Evolutionary conservation across 92 coral and sea anemone genomes (phyloP).

Genomic region (Parazoanthus darwini): DNA sequence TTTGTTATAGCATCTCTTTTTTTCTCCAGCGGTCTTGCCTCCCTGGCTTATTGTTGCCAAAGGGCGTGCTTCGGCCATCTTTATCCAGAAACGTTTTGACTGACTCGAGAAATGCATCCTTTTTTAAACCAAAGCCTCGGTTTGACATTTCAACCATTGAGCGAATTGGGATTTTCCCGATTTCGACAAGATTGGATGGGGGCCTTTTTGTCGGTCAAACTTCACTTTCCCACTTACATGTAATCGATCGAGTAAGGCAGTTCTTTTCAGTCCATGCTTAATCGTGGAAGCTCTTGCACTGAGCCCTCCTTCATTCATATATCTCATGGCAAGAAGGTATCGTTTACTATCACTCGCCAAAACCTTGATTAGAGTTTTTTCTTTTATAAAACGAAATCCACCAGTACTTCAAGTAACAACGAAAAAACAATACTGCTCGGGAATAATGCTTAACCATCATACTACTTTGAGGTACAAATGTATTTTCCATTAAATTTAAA

Average conservation of each 20-base stretch:
- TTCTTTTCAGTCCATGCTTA: conserved; percentile 38
- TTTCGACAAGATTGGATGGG: not conserved
- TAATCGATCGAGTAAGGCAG: conserved; percentile 33
- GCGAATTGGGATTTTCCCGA: conserved; percentile 39
- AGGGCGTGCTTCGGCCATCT: conserved; percentile 12
- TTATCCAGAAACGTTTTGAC: too few species aligned
- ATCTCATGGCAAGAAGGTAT: too few species aligned
- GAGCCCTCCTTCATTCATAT: too few species aligned
- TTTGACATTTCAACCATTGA: conserved; percentile 21
- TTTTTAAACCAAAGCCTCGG: too few species aligned
- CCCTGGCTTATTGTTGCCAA: conserved; percentile 46
- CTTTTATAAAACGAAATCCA: conserved; percentile 7
- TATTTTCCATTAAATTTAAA: too few species aligned
- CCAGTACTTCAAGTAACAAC: not conserved
- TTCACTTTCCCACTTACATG: conserved; percentile 31
- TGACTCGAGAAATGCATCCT: conserved; percentile 34
- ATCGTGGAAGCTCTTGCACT: conserved; percentile 30
- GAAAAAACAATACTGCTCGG: not conserved
- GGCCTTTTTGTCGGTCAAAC: not conserved
- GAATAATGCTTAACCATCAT: too few species aligned
- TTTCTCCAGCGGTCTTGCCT: conserved; percentile 49
- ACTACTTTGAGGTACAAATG: too few species aligned
- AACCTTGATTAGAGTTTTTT: not conserved
- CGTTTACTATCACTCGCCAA: not conserved
- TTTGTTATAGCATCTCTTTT: conserved; percentile 45